phyloP scores from a whole-genome alignment of 2,888 invertebrate species.

The Tipula helvola region DNA sequence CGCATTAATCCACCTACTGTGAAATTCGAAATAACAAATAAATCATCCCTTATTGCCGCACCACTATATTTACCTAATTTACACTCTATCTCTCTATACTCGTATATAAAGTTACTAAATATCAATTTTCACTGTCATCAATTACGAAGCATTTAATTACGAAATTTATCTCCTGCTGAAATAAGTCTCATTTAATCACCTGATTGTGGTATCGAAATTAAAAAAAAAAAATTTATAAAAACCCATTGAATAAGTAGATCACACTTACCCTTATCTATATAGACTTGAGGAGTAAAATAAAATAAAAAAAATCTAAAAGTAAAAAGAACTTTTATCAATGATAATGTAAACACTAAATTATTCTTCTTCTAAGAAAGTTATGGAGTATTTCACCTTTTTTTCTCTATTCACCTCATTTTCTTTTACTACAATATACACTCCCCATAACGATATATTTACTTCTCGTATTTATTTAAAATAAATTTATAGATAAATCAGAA shows the following conservation, averaged over 20 bases:
- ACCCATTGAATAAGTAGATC: neutral
- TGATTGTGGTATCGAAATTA: neutral
- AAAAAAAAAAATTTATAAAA: neutral
- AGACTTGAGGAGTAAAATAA: neutral
- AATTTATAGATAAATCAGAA: neutral
- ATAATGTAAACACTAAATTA: constrained; percentile 4
- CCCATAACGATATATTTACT: neutral
- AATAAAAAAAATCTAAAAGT: neutral
- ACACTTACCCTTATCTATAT: neutral
- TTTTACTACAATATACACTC: neutral
- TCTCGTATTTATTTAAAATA: constrained; percentile 4
- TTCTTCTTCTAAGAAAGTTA: neutral
- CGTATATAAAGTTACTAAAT: neutral
- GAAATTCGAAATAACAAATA: neutral
- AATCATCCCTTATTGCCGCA: neutral
- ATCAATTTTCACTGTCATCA: neutral
- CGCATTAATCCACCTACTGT: neutral
- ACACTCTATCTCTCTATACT: neutral
- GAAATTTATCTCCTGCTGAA: neutral
- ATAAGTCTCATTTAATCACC: neutral
- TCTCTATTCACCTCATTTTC: neutral
- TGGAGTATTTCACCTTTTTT: neutral
- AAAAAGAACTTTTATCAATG: neutral
- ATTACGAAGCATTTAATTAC: neutral
- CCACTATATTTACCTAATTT: neutral